Evolutionary conservation across 2,113 vertebrate species (phyloP).

Genomic region (Protobothrops flavoviridis): DNA sequence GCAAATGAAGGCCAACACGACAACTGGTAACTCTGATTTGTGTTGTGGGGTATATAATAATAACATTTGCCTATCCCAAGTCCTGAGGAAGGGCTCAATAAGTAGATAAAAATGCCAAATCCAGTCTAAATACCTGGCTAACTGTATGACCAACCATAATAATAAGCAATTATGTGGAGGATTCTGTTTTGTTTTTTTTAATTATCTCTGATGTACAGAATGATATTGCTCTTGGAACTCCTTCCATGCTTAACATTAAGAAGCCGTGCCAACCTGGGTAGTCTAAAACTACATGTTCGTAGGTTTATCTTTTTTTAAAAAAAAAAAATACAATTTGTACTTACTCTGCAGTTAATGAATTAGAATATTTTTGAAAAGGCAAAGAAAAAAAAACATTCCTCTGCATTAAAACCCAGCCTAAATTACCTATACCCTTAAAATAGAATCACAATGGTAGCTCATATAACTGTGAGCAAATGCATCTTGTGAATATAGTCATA

Average conservation of each 20-base stretch:
- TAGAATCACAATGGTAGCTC: neutral
- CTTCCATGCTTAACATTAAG: neutral
- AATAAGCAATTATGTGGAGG: neutral
- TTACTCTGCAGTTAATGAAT: neutral
- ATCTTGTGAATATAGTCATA: neutral
- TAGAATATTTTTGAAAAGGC: neutral
- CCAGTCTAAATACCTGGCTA: neutral
- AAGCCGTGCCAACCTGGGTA: neutral
- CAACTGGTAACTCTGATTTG: neutral
- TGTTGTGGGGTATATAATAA: neutral
- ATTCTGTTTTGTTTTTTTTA: neutral
- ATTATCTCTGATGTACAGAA: neutral
- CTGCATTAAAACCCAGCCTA: neutral
- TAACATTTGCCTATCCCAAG: neutral
- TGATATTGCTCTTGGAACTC: neutral
- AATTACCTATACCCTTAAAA: neutral
- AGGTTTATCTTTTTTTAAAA: neutral
- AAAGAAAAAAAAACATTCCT: neutral
- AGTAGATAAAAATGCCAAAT: neutral
- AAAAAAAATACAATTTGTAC: neutral
- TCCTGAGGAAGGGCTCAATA: neutral
- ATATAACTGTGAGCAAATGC: neutral
- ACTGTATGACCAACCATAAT: neutral
- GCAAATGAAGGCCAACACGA: neutral
- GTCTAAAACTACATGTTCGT: neutral